Percentiles rank a stretch among this genome's conserved stretches.
phyloP scores from a whole-genome alignment of 92 coral and sea anemone species.

The Actinostola sp. region DNA sequence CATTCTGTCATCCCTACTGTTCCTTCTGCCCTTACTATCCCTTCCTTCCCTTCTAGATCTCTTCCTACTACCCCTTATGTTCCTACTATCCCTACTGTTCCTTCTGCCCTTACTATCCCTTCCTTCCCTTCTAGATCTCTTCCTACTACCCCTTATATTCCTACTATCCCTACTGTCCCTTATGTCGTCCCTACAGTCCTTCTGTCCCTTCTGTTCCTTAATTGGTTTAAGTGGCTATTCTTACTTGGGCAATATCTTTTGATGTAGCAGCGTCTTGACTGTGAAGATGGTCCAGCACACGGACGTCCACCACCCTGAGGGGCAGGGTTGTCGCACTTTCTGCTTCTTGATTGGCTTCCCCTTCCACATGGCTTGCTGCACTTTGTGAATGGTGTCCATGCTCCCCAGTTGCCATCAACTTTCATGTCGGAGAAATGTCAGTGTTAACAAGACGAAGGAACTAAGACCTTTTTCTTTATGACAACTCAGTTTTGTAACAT shows the following conservation, averaged over 20 bases:
- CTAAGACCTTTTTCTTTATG: not conserved
- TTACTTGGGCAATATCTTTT: not conserved
- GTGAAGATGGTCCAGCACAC: not conserved
- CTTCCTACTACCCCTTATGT: too few relatives aligned
- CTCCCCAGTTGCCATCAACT: slow-evolving; percentile 9
- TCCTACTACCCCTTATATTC: not conserved
- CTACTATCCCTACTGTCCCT: not conserved
- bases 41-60: too few relatives aligned
- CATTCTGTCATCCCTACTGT: too few relatives aligned
- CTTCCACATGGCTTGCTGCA: slow-evolving; percentile 14
- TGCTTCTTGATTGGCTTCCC: slow-evolving; percentile 7
- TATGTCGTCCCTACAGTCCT: not conserved
- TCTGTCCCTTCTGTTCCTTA: not conserved
- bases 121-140: too few relatives aligned
- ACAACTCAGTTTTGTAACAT: not conserved
- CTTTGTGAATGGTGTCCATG: slow-evolving; percentile 2
- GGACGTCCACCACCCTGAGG: slow-evolving; percentile 6
- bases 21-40: too few relatives aligned
- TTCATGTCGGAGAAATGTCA: too few relatives aligned
- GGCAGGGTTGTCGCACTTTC: slow-evolving; percentile 15
- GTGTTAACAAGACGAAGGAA: not conserved
- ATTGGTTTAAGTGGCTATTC: not conserved
- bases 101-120: too few relatives aligned
- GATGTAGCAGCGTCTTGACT: not conserved
- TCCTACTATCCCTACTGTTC: too few relatives aligned